These are phyloP conservation scores for Parthenolecanium corni DNA, from an alignment of 2,888 invertebrate genomes.

Conservation along the genomic window DNA sequence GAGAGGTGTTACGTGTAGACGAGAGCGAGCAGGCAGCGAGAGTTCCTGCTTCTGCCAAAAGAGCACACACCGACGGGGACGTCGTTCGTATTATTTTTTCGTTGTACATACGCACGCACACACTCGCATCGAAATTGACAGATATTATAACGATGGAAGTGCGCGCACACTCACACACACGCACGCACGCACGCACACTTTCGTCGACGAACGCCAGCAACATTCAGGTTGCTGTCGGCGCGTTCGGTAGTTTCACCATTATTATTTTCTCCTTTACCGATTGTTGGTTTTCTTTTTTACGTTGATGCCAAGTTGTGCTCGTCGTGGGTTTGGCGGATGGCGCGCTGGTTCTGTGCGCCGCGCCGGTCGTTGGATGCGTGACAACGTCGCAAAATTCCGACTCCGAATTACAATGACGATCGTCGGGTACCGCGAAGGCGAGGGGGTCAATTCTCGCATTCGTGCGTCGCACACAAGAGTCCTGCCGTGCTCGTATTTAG, in stretches of 20 bases:
- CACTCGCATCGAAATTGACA: neutral
- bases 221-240: neutral
- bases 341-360: no score
- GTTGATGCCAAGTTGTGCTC: neutral
- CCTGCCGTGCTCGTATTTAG: no score
- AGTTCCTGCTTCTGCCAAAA: neutral
- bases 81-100: no score
- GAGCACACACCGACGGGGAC: no score
- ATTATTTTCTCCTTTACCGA: slow-evolving; percentile 9
- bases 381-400: no score
- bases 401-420: no score
- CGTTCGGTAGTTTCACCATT: slow-evolving; percentile 20
- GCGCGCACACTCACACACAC: slow-evolving; percentile 2
- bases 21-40: no score
- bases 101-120: neutral
- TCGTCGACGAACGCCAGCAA: neutral
- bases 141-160: neutral
- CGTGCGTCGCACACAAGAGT: no score
- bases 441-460: no score
- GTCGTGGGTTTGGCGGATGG: neutral
- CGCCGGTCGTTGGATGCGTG: no score
- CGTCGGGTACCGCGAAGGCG: no score
- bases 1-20: no score
- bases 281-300: neutral
- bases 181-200: neutral